phyloP scores from a whole-genome alignment of 2,113 vertebrate genomes.

The Candoia aspera region DNA sequence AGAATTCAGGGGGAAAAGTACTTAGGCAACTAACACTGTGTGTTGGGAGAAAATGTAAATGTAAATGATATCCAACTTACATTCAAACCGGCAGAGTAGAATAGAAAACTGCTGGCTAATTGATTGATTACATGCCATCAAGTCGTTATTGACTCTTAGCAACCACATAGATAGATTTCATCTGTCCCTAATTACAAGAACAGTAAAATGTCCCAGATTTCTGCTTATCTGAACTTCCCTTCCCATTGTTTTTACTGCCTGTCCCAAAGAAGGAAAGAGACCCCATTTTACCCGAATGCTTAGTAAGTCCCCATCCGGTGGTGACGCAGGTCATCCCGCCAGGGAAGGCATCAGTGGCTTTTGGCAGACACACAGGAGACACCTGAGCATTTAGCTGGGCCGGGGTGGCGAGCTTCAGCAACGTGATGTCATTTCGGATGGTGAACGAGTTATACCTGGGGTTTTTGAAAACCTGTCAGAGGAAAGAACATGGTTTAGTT shows the following conservation, averaged over 20 bases:
- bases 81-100: background rate
- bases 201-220: background rate
- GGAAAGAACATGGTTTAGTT: background rate
- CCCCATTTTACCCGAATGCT: constrained; percentile 67
- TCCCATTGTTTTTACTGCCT: background rate
- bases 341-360: constrained; percentile 64
- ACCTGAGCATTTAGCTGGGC: constrained; percentile 64
- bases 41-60: background rate
- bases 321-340: constrained; percentile 77
- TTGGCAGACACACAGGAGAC: constrained; percentile 80
- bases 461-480: constrained; percentile 78
- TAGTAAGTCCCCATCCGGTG: constrained; percentile 82
- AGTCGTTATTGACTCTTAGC: background rate
- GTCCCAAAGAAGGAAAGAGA: background rate
- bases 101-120: background rate
- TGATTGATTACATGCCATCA: background rate
- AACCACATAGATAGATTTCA: background rate
- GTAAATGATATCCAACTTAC: background rate
- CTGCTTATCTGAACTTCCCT: background rate
- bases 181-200: background rate
- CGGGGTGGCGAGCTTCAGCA: constrained; percentile 78
- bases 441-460: constrained; percentile 72
- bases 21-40: background rate
- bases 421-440: constrained; percentile 78
- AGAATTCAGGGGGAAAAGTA: too few species aligned